Evolutionary conservation across 2,797 vertebrate species (phyloP), one percentile per base, ranked within the genome.

Genomic region (Vireo griseus): DNA sequence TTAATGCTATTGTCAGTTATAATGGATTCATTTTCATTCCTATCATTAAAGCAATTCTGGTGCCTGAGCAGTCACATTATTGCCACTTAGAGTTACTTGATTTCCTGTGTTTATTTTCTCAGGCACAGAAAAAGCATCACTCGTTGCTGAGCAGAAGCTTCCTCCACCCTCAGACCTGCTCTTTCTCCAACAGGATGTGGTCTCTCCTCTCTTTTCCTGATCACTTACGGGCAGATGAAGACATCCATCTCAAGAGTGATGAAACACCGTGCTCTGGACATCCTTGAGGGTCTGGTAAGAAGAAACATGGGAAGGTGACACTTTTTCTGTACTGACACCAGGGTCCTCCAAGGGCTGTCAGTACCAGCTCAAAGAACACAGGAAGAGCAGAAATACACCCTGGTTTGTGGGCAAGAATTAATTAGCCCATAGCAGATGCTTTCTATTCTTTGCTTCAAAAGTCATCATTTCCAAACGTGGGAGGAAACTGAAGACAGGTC

Each of bases 1-100:
- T 92, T 95, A 88, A 61, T 4, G 0, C 61, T 89, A 51, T 83
- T 93, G 80, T 92, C 81, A 69, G 68, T 63, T 39, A 29, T 84
- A 89, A 94, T 48, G 17, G 86, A 94, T 95, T 95, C 16, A 42
- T 90, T 97, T 95, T 88, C 58, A 91, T 92, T 96, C 76, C 37
- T 62, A 88, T 88, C 77, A 74, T 90, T 75, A 80, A 92, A 97
- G 88, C 80, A 94, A 85, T 94, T 96, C 84, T 48, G 45, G 58
- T 93, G 90, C 91, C 82, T 85, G 86, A 87, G 91, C 96, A 97
- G 40, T 74, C 78, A 59, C 76, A 91, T 88, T 93, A 78, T 92
- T 96, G 95, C 76, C 84, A 51, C 73, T 97, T 58, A 81, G 77
- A 91, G 84, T 28, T 96, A 97, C 97, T 96, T 94, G 92, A 94